Base-by-base conservation (phyloP, 2,797 vertebrate genomes). In the Dermochelys coriacea region DNA sequence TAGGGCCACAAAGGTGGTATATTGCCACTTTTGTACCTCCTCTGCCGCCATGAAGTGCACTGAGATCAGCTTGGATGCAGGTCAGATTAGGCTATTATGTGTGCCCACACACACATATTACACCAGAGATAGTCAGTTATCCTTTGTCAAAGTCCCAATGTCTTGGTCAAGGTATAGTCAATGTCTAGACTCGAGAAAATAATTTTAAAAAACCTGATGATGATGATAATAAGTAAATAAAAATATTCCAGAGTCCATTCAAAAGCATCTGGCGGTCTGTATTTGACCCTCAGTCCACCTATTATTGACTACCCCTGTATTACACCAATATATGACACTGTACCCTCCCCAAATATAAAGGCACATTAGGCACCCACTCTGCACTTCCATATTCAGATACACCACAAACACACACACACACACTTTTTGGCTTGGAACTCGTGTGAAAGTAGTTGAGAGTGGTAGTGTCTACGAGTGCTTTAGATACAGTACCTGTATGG, bases 401-500 rank as follows among this genome's bases (percentile, higher is more conserved):
- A 2, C 5, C 37, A 57, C 77, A 14, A 12, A 7, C 10, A 21
- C 2, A 47, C 47, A 18, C 15, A 3, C 1, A 1, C 5, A 68
- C 64, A 4, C 57, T 31, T 11, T 89, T 50, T 77, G 75, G 29
- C 61, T 77, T 54, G 51, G 16, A 59, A 47, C 1, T 34, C 23
- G 80, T 82, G 18, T 31, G 55, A 84, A 87, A 83, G 55, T 3
- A 94, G 45, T 52, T 91, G 79, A 71, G 91, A 91, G 84, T 47
- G 23, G n/a, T 41, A 84, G 4, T 8, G 5, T 11, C 31, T 84
- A 52, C 91, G 18, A 61, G 74, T 82, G 45, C 52, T 68, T 18
- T 1, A 74, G 88, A 86, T 96, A 94, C 93, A 87, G 54, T 98
- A 99, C 99, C 95, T 97, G 74, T 86, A 99, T 97, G 34, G 95